A percentile compares a stretch with the other conserved stretches of the same genome.
Conservation (phyloP, 1,140 invertebrate genomes). For the Eumaeus atala region DNA sequence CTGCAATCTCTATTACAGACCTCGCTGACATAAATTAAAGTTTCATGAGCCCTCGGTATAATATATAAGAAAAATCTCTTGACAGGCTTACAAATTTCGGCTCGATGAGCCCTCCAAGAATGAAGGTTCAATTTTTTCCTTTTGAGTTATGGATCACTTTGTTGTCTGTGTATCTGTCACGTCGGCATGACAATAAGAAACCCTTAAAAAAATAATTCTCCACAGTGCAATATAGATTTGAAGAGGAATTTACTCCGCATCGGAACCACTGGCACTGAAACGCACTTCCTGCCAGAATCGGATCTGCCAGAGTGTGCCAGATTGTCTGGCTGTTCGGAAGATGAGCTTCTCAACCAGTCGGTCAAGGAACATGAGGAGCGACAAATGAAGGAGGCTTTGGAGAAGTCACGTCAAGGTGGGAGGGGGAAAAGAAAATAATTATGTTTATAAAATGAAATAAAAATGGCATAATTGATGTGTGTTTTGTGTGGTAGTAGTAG, state of each 20-base stretch:
- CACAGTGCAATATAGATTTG: conserved; percentile 93
- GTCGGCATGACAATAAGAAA: too few species aligned
- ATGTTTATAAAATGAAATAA: conserved; percentile 10
- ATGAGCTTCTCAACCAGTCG: conserved; percentile 63
- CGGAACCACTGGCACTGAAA: conserved; percentile 96
- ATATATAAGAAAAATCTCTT: too few species aligned
- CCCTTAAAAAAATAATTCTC: too few species aligned
- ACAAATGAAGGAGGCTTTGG: conserved; percentile 68
- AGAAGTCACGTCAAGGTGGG: conserved; percentile 72
- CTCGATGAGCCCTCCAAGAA: too few species aligned
- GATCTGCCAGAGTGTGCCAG: conserved; percentile 82
- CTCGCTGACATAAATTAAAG: too few species aligned
- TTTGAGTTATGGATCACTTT: too few species aligned
- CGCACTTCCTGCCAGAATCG: conserved; percentile 90
- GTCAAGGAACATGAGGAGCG: conserved; percentile 46
- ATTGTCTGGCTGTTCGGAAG: conserved; percentile 76
- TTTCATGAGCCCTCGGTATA: too few species aligned
- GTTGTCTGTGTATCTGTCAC: too few species aligned
- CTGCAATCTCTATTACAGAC: too few species aligned
- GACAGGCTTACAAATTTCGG: too few species aligned
- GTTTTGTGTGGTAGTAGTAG: not conserved
- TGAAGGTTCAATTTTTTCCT: too few species aligned
- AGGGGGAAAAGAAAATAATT: conserved; percentile 49
- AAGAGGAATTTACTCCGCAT: conserved; percentile 92
- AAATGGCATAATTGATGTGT: not conserved